Percentiles rank a stretch among this genome's conserved stretches.
Evolutionary conservation across 2,113 vertebrate genomes (phyloP).

Genomic region (Oncorhynchus mykiss): DNA sequence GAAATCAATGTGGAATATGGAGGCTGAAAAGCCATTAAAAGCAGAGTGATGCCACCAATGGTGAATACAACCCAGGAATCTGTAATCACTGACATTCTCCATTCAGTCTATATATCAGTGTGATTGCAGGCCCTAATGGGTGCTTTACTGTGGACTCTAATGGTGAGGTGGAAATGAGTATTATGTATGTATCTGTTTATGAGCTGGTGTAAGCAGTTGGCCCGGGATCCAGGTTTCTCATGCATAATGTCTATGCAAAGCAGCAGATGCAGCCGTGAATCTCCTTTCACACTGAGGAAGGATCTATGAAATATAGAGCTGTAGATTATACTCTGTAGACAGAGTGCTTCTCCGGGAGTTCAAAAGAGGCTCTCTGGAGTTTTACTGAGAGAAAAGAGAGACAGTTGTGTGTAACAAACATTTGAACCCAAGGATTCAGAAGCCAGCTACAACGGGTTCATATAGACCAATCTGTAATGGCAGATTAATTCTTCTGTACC

Average conservation of each 20-base stretch:
- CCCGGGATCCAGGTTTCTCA: slow-evolving; percentile 39
- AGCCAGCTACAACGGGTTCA: no score
- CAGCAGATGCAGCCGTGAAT: slow-evolving; percentile 46
- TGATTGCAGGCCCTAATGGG: slow-evolving; percentile 44
- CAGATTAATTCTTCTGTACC: no score
- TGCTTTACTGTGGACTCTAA: slow-evolving; percentile 37
- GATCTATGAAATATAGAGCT: slow-evolving; percentile 59
- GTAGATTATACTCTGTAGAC: slow-evolving; percentile 58
- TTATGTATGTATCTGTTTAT: slow-evolving; percentile 45
- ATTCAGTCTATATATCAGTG: slow-evolving; percentile 44
- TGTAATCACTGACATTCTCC: slow-evolving; percentile 55
- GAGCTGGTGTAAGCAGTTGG: slow-evolving; percentile 46
- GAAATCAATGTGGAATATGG: slow-evolving; percentile 43
- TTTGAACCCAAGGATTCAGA: no score
- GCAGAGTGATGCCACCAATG: slow-evolving; percentile 37
- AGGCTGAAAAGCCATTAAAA: slow-evolving; percentile 50
- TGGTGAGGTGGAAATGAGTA: slow-evolving; percentile 50
- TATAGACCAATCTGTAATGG: no score
- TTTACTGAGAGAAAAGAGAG: slow-evolving; percentile 19
- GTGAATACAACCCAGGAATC: slow-evolving; percentile 17
- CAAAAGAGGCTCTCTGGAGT: slow-evolving; percentile 20
- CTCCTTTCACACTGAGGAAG: slow-evolving; percentile 46
- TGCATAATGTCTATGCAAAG: slow-evolving; percentile 56
- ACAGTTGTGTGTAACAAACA: neutral
- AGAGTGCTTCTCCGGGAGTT: slow-evolving; percentile 48